Percentiles rank a stretch among this genome's conserved stretches.
phyloP scores from a whole-genome alignment of 1,140 invertebrate genomes.

The Lepidurus packardi region DNA sequence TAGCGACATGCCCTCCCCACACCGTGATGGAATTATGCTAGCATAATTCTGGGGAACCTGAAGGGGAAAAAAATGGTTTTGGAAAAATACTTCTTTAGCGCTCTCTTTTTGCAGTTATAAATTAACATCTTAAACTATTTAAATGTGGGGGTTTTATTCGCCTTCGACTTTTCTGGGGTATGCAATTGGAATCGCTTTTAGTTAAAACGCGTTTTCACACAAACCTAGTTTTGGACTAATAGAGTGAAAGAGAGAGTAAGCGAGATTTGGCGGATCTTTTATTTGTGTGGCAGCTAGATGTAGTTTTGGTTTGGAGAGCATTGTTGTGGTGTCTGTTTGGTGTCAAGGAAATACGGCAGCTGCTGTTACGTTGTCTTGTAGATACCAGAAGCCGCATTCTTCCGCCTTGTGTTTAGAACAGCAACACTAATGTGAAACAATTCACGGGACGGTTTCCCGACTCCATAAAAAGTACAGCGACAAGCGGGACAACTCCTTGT shows the following conservation, averaged over 20 bases:
- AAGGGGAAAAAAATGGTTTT: not conserved
- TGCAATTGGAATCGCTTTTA: too few species aligned
- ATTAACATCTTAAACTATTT: too few species aligned
- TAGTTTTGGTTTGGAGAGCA: not conserved
- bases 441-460: constrained; percentile 13
- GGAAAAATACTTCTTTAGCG: too few species aligned
- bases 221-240: too few species aligned
- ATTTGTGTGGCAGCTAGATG: too few species aligned
- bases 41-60: not conserved
- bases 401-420: constrained; percentile 7
- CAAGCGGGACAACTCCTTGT: not conserved
- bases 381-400: constrained; percentile 2
- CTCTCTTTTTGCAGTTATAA: too few species aligned
- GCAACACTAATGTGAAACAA: constrained; percentile 11
- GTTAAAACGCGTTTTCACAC: too few species aligned
- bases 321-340: constrained; percentile 21
- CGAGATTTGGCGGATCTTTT: too few species aligned
- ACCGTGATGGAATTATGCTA: constrained; percentile 12
- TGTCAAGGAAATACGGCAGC: constrained; percentile 13
- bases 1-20: constrained; percentile 1
- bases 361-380: constrained; percentile 8
- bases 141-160: too few species aligned
- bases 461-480: constrained; percentile 5
- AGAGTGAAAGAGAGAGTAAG: too few species aligned
- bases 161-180: too few species aligned